phyloP scores from a whole-genome alignment of 2,888 invertebrate species.

The Plusia festucae region DNA sequence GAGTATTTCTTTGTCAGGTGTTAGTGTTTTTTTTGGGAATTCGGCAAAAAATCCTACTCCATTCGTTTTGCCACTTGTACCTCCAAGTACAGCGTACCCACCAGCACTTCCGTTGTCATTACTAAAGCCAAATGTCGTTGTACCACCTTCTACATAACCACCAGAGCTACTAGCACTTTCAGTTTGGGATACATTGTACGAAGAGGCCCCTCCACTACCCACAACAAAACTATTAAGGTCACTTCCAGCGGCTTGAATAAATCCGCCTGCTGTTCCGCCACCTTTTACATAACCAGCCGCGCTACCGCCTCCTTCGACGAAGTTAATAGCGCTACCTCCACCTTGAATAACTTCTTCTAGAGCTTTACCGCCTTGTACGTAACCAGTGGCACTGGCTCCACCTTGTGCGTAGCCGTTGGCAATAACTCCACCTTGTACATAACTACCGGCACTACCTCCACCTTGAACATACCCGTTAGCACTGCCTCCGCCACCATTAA shows the following conservation, averaged over 20 bases:
- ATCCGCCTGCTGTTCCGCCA: not conserved
- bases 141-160: not conserved
- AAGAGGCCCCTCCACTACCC: not conserved
- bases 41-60: not conserved
- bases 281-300: not conserved
- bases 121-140: not conserved
- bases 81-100: not conserved
- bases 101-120: not conserved
- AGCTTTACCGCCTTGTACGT: too few relatives aligned
- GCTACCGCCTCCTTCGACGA: not conserved
- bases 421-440: not conserved
- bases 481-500: slow-evolving; percentile 2
- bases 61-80: not conserved
- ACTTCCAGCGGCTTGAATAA: not conserved
- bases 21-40: not conserved
- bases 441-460: not conserved
- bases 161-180: not conserved
- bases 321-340: not conserved
- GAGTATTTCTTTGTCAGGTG: not conserved
- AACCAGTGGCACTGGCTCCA: not conserved
- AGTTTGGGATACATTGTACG: not conserved
- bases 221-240: not conserved
- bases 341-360: too few relatives aligned
- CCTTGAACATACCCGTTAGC: not conserved
- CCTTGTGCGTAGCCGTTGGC: not conserved